Evolutionary conservation across 2,888 invertebrate species (phyloP).

Genomic region (Monochamus alternatus): DNA sequence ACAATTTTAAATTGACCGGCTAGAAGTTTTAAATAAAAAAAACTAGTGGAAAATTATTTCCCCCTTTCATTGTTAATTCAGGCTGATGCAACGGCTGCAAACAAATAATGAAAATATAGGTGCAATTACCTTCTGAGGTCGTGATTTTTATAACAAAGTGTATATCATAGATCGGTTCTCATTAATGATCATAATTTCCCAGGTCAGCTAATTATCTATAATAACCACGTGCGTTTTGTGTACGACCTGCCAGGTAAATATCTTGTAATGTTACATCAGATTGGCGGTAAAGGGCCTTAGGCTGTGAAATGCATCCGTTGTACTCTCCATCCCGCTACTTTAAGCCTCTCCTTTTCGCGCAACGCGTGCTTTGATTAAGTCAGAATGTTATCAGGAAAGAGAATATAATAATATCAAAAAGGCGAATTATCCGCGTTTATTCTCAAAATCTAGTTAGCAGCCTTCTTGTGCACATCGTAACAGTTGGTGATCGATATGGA

Average conservation of each 20-base stretch:
- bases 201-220: constrained; percentile 26
- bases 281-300: constrained; percentile 50
- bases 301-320: constrained; percentile 59
- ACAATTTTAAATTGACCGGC: no score
- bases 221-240: constrained; percentile 36
- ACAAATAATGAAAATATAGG: not conserved
- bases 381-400: constrained; percentile 61
- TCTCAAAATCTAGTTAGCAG: constrained; percentile 60
- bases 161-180: constrained; percentile 12
- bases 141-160: constrained; percentile 19
- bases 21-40: no score
- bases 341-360: constrained; percentile 41
- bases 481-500: constrained; percentile 33
- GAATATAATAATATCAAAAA: constrained; percentile 62
- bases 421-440: constrained; percentile 59
- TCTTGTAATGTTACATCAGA: constrained; percentile 61
- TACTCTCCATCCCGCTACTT: constrained; percentile 54
- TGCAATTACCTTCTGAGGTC: constrained; percentile 9
- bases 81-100: not conserved
- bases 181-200: constrained; percentile 30
- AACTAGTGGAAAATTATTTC: not conserved
- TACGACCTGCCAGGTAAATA: constrained; percentile 54
- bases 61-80: not conserved
- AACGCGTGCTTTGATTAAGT: constrained; percentile 37
- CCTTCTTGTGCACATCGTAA: constrained; percentile 50